Evolutionary conservation across 2,888 invertebrate species (phyloP), one percentile per base, ranked within the genome.

Genomic region (Troides oblongomaculatus): DNA sequence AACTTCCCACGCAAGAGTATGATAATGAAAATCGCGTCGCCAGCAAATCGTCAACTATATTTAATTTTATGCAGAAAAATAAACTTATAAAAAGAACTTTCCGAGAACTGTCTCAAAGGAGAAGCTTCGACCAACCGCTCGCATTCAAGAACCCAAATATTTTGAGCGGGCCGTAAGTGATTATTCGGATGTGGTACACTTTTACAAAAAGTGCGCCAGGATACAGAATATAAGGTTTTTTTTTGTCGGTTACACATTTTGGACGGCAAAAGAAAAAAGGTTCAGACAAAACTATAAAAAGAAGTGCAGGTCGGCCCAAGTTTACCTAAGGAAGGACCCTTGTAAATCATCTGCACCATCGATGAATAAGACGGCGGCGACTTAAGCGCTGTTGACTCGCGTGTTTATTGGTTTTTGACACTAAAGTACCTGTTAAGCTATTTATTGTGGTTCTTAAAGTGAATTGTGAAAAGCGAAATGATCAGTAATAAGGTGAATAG

Each of bases 281-380:
- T 79, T 77, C 88, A 85, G 85, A 89, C 88, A 88, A 87, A 88
- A 88, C 86, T 87, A 90, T 88, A 92, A 92, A 91, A 92, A 92
- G 90, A 88, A 89, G 87, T 85, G 83, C 84, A 89, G 88, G 86
- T 86, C 89, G 89, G 83, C 76, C 84, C 84, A 80, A 87, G 90
- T 90, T 91, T 92, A 91, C 92, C 92, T 90, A 92, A 92, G 89
- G 84, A 90, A 89, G 89, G 91, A 86, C 89, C 92, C 92, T 91
- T 92, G 91, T 92, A 92, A 92, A 92, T 92, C 92, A 92, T 92
- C 90, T 86, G 84, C 85, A 84, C 84, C 79, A 81, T 79, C 85
- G 85, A 87, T 89, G 89, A 90, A 91, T 90, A 87, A 84, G 80
- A 80, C 81, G 30, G 82, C 81, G 83, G 84, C 86, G 84, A 81